A percentile compares a stretch with the other conserved stretches of the same genome.
Evolutionary conservation across 2,113 vertebrate genomes (phyloP).

Genomic region (Gadus macrocephalus): DNA sequence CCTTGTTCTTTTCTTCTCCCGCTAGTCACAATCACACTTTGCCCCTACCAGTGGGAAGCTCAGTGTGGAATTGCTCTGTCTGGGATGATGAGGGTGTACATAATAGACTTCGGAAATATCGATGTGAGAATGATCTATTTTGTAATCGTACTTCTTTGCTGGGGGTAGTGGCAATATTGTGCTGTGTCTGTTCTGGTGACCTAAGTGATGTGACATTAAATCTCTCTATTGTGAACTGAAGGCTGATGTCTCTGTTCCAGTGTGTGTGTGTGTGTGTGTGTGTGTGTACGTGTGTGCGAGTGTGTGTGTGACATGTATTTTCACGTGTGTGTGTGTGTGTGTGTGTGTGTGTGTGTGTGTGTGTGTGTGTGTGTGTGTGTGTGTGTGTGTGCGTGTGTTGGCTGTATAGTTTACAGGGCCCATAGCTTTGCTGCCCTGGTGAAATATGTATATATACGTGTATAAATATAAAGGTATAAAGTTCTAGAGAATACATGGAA

Average conservation of each 20-base stretch:
- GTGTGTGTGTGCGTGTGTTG: constrained; percentile 3
- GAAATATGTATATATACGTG: no score
- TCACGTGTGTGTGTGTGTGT: neutral
- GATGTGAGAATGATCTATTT: constrained; percentile 56
- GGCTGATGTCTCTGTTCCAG: constrained; percentile 8
- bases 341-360: neutral
- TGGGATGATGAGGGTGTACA: constrained; percentile 27
- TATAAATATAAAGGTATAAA: no score
- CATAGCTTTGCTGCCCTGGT: no score
- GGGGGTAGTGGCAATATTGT: constrained; percentile 61
- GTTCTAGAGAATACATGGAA: no score
- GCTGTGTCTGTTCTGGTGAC: constrained; percentile 56
- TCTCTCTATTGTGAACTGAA: constrained; percentile 35
- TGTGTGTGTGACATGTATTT: neutral
- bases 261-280: neutral
- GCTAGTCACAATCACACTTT: neutral
- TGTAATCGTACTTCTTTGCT: constrained; percentile 52
- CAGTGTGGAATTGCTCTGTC: neutral
- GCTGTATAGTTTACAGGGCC: constrained; percentile 16
- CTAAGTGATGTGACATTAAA: constrained; percentile 64
- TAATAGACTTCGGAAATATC: constrained; percentile 50
- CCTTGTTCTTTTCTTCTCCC: constrained; percentile 2
- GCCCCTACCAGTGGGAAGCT: neutral
- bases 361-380: neutral
- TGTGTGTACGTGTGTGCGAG: neutral